A percentile compares a stretch with the other conserved stretches of the same genome.
Evolutionary conservation across 2,797 vertebrate genomes (phyloP).

Genomic region (Lycodopsis pacificus): DNA sequence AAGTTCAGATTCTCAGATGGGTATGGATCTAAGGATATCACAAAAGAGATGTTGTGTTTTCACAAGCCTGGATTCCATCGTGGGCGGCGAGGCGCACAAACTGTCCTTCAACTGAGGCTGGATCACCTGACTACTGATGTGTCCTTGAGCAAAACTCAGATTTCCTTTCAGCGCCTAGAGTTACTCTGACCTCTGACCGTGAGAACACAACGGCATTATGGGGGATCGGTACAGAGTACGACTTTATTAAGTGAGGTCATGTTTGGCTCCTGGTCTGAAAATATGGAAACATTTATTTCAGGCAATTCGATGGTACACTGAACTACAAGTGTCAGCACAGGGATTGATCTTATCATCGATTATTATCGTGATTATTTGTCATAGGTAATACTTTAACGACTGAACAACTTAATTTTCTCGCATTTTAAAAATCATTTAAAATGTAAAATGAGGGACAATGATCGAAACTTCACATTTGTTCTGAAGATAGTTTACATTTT

Average conservation of each 20-base stretch:
- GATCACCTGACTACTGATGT: neutral
- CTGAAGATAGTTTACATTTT: neutral
- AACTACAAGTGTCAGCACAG: neutral
- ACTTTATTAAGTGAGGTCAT: slow-evolving; percentile 19
- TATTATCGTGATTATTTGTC: neutral
- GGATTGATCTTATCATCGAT: neutral
- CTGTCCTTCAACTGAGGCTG: neutral
- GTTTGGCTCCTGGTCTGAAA: slow-evolving; percentile 10
- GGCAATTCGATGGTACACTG: neutral
- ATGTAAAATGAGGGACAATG: neutral
- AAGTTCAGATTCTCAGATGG: neutral
- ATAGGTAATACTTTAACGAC: neutral
- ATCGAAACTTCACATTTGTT: neutral
- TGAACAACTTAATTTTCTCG: neutral
- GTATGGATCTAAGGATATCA: neutral
- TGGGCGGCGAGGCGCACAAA: neutral
- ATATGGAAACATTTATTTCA: slow-evolving; percentile 3
- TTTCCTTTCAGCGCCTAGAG: neutral
- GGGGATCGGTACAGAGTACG: slow-evolving; percentile 19
- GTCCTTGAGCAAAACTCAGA: neutral
- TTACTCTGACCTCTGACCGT: slow-evolving; percentile 11
- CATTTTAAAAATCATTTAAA: neutral
- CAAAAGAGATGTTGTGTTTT: neutral
- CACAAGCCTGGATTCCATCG: neutral
- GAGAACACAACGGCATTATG: neutral